Evolutionary conservation across 2,113 vertebrate genomes (phyloP).

Genomic region (Ammodytes marinus): DNA sequence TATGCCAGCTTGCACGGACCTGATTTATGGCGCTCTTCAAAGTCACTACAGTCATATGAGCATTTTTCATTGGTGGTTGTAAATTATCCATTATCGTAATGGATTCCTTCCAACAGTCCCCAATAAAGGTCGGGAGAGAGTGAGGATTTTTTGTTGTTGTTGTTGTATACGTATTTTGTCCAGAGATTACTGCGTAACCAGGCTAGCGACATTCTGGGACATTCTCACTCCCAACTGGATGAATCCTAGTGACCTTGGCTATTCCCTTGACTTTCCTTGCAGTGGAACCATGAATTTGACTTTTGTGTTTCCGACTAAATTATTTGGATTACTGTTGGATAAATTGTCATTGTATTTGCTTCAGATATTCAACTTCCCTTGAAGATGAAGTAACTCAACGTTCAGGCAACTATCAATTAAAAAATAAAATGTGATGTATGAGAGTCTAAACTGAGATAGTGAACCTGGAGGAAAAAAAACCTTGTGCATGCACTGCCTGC

Average conservation of each 20-base stretch:
- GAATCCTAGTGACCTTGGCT: too few species aligned
- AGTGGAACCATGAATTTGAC: too few species aligned
- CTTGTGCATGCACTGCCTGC: background rate
- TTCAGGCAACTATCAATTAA: too few species aligned
- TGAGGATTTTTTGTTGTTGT: background rate
- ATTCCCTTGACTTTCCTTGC: too few species aligned
- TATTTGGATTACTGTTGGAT: background rate
- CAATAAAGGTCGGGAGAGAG: slow-evolving; percentile 11
- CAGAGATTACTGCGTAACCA: background rate
- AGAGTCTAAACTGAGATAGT: background rate
- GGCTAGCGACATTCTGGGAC: background rate
- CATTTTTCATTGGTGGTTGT: slow-evolving; percentile 49
- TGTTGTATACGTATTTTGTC: background rate
- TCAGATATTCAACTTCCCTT: background rate
- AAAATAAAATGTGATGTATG: too few species aligned
- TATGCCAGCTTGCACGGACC: slow-evolving; percentile 5
- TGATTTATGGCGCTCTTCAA: slow-evolving; percentile 56
- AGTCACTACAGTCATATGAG: slow-evolving; percentile 43
- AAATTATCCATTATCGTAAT: slow-evolving; percentile 68
- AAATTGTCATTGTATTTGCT: background rate
- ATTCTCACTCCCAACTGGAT: too few species aligned
- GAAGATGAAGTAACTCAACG: background rate
- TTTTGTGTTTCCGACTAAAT: background rate
- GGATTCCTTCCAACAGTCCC: slow-evolving; percentile 19
- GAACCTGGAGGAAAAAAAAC: background rate